phyloP scores from a whole-genome alignment of 1,140 invertebrate species.

The Dufourea novaeangliae region DNA sequence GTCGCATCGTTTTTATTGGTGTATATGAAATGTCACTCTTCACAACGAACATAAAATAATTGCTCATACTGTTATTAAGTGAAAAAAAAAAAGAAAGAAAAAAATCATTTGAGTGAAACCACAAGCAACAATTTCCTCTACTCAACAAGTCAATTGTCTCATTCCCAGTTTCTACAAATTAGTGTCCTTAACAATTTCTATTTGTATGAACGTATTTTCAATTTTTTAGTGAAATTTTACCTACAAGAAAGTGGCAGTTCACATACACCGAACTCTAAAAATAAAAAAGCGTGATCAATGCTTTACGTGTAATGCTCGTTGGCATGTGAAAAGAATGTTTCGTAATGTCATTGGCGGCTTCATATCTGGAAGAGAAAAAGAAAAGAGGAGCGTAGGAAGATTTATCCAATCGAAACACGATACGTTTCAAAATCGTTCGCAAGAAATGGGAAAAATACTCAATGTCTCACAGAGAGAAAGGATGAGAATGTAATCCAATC shows the following conservation, averaged over 20 bases:
- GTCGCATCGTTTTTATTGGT: constrained; percentile 1
- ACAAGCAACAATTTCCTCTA: no score
- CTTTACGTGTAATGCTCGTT: constrained; percentile 39
- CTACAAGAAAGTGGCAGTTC: background rate
- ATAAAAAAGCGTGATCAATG: constrained; percentile 3
- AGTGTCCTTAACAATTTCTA: no score
- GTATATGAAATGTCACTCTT: background rate
- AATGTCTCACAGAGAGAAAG: background rate
- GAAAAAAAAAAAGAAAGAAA: no score
- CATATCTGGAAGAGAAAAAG: constrained; percentile 1
- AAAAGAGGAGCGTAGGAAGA: background rate
- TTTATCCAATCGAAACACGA: background rate
- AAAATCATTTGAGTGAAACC: no score
- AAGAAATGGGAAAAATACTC: background rate
- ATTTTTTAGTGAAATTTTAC: no score
- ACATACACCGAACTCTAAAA: background rate
- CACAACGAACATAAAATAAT: no score
- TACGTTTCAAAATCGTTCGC: constrained; percentile 7
- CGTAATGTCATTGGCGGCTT: constrained; percentile 31
- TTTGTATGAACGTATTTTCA: no score
- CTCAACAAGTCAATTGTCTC: no score
- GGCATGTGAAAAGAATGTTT: constrained; percentile 34
- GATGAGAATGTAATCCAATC: background rate
- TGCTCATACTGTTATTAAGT: no score
- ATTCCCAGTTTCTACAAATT: no score